Conservation (phyloP, 2,888 invertebrate genomes). For the Eremobia ochroleuca region DNA sequence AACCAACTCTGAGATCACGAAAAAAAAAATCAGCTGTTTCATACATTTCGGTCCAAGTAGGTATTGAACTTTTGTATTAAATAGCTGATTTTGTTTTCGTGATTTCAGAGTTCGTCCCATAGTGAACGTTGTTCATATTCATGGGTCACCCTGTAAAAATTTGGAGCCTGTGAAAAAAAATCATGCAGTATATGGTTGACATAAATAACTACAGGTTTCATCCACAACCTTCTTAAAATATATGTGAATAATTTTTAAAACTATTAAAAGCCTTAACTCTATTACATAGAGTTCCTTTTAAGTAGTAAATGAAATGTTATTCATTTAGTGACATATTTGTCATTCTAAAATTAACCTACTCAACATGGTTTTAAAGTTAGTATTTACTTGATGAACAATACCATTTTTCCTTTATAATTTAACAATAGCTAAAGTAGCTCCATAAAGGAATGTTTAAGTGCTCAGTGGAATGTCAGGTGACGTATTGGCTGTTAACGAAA, state of each 20-base stretch:
- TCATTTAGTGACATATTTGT: background rate
- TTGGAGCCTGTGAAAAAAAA: too few relatives aligned
- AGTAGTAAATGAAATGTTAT: background rate
- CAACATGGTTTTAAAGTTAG: background rate
- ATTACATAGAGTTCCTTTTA: background rate
- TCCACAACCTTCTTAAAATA: background rate
- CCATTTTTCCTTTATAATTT: background rate
- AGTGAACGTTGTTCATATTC: too few relatives aligned
- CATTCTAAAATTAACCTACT: slow-evolving; percentile 8
- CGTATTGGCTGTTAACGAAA: slow-evolving; percentile 2
- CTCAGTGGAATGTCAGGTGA: slow-evolving; percentile 19
- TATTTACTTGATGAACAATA: slow-evolving; percentile 3
- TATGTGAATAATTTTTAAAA: background rate
- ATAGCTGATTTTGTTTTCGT: too few relatives aligned
- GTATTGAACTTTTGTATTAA: too few relatives aligned
- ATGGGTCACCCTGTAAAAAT: too few relatives aligned
- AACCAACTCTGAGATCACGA: too few relatives aligned
- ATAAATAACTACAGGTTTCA: background rate
- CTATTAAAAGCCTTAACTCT: background rate
- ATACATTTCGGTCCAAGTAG: too few relatives aligned
- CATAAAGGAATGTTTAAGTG: slow-evolving; percentile 17
- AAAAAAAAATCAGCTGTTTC: too few relatives aligned
- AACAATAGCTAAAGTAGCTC: slow-evolving; percentile 8
- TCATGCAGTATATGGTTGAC: too few relatives aligned
- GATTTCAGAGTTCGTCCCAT: too few relatives aligned